These are phyloP conservation scores for Cotesia glomerata DNA, from an alignment of 1,140 invertebrate genomes.

Conservation along the genomic window DNA sequence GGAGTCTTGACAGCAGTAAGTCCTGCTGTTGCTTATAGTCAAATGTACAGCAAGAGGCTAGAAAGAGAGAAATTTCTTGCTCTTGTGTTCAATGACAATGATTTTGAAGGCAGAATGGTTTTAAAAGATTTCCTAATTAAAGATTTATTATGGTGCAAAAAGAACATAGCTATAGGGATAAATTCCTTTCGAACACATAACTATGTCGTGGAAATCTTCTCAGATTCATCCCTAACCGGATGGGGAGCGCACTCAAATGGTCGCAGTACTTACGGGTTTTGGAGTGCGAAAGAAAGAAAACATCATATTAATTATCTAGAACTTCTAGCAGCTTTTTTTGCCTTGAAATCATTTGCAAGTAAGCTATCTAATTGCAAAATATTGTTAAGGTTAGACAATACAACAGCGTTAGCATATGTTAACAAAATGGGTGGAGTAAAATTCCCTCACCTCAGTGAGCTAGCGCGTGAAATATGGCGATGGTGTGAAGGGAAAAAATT, in stretches of 20 bases:
- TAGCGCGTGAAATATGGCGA: conserved; percentile 32
- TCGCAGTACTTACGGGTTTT: not conserved
- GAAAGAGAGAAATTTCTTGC: not conserved
- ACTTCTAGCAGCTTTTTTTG: conserved; percentile 39
- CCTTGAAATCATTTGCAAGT: conserved; percentile 40
- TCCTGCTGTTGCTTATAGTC: not conserved
- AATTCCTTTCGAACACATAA: not conserved
- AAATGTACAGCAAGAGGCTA: not conserved
- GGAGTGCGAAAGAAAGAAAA: not conserved
- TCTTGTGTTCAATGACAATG: not conserved
- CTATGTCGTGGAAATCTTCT: not conserved
- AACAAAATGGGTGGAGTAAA: conserved; percentile 38
- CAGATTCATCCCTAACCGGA: not conserved
- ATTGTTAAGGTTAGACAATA: conserved; percentile 26
- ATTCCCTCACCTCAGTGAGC: conserved; percentile 28
- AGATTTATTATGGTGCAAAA: not conserved
- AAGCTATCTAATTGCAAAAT: conserved; percentile 8
- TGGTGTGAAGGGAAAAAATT: conserved; percentile 38
- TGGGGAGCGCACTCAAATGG: not conserved
- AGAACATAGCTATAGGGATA: not conserved
- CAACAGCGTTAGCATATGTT: conserved; percentile 37
- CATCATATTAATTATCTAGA: conserved; percentile 40
- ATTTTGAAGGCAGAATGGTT: not conserved
- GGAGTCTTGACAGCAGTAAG: not conserved
- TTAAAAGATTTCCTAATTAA: not conserved